Evolutionary conservation across 2,113 vertebrate genomes (phyloP).

Genomic region (Oostethus manadensis): DNA sequence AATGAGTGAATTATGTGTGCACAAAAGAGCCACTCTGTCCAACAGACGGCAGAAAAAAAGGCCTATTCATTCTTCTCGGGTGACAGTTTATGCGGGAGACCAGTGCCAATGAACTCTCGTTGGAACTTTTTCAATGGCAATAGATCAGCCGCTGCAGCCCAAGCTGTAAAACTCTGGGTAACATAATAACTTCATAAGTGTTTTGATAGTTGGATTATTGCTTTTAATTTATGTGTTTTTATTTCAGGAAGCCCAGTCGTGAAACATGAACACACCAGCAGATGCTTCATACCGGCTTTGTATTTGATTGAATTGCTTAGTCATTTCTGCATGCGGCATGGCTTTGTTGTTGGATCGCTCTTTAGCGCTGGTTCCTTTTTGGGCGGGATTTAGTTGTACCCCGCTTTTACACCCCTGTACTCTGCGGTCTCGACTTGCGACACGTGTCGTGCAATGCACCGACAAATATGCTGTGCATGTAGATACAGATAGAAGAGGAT

Average conservation of each 20-base stretch:
- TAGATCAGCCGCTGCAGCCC: not conserved
- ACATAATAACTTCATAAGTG: constrained; percentile 10
- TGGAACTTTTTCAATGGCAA: constrained; percentile 24
- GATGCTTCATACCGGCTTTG: constrained; percentile 42
- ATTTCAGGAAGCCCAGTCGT: not conserved
- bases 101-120: constrained; percentile 25
- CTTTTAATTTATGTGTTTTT: constrained; percentile 9
- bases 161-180: constrained; percentile 5
- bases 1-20: constrained; percentile 31
- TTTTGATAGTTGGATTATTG: constrained; percentile 16
- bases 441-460: too few relatives aligned
- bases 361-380: constrained; percentile 5
- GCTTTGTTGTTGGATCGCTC: constrained; percentile 7
- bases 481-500: too few relatives aligned
- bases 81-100: constrained; percentile 22
- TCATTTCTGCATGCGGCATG: too few relatives aligned
- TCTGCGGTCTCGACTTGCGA: not conserved
- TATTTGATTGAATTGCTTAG: too few relatives aligned
- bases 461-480: constrained; percentile 6
- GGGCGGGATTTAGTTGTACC: constrained; percentile 7
- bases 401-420: not conserved
- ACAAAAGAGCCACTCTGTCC: constrained; percentile 44
- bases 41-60: constrained; percentile 27
- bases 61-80: constrained; percentile 26
- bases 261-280: constrained; percentile 22